Percentiles rank a stretch among this genome's conserved stretches.
These are phyloP conservation scores for Ceratosolen fusciceps DNA, from an alignment of 1,140 invertebrate species.

Conservation along the genomic window DNA sequence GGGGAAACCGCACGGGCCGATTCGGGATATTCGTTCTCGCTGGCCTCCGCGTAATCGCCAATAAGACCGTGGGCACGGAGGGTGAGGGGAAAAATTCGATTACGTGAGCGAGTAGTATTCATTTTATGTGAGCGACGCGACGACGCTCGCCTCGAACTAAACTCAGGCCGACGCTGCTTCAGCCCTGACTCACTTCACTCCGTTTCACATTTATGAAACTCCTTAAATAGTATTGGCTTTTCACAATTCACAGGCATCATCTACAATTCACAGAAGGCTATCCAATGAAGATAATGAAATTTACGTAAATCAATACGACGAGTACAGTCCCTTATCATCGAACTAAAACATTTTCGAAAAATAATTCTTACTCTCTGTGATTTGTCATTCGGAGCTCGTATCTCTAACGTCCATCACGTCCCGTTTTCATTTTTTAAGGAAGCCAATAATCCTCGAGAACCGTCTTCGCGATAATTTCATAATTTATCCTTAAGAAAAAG, in stretches of 20 bases:
- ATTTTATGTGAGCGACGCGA: conserved; percentile 2
- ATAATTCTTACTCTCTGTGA: no score
- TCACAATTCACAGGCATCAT: neutral
- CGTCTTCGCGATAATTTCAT: no score
- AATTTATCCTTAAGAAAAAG: no score
- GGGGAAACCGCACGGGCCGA: no score
- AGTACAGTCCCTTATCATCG: no score
- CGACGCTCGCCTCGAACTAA: conserved; percentile 12
- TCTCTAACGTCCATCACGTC: no score
- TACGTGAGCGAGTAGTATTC: conserved; percentile 13
- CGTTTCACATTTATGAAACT: conserved; percentile 26
- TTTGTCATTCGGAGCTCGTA: no score
- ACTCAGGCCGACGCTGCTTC: neutral
- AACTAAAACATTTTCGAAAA: no score
- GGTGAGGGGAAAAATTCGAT: conserved; percentile 21
- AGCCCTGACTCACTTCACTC: conserved; percentile 16
- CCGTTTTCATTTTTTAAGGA: no score
- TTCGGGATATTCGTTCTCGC: neutral
- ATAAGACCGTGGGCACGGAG: neutral
- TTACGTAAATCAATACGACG: no score
- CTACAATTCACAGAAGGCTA: neutral
- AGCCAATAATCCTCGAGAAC: no score
- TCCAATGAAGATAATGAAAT: conserved; percentile 7
- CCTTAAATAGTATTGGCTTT: conserved; percentile 18
- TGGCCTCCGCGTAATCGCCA: neutral